Conservation (phyloP, 1,140 invertebrate species). For the Euura saliciscinereae region DNA sequence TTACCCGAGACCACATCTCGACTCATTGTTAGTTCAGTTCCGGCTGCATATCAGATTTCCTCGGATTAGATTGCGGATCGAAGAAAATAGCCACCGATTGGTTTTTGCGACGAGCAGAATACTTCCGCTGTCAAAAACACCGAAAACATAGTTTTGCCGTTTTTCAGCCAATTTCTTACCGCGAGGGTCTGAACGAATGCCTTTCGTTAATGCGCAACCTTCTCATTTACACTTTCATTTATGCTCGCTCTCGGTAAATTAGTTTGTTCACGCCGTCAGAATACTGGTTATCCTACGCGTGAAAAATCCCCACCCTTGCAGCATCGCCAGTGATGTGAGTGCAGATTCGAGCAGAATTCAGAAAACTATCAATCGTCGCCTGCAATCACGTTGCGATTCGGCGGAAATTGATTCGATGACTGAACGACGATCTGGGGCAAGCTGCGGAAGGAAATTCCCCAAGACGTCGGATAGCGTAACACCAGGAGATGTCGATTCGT, state of each 20-base stretch:
- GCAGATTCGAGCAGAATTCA: too few species aligned
- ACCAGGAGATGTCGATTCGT: neutral
- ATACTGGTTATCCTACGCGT: conserved; percentile 36
- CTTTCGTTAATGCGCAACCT: neutral
- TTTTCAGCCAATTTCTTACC: too few species aligned
- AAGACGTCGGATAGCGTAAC: neutral
- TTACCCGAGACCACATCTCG: neutral
- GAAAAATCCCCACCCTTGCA: neutral
- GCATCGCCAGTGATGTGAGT: too few species aligned
- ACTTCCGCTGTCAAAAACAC: conserved; percentile 2
- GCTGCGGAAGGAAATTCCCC: too few species aligned
- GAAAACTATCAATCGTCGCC: too few species aligned
- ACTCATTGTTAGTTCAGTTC: neutral
- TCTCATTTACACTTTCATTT: conserved; percentile 11
- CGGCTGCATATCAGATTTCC: neutral
- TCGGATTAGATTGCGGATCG: neutral
- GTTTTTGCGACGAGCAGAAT: conserved; percentile 11
- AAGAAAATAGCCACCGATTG: conserved; percentile 4
- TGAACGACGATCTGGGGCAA: too few species aligned
- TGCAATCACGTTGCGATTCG: too few species aligned
- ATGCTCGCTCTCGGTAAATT: conserved; percentile 12
- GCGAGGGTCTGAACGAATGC: too few species aligned
- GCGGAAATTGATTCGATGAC: too few species aligned
- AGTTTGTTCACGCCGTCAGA: conserved; percentile 9
- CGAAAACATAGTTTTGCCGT: too few species aligned